Percentiles rank a stretch among this genome's conserved stretches.
These are phyloP conservation scores for Euthynnus affinis DNA, from an alignment of 2,797 vertebrate genomes.

Conservation along the genomic window DNA sequence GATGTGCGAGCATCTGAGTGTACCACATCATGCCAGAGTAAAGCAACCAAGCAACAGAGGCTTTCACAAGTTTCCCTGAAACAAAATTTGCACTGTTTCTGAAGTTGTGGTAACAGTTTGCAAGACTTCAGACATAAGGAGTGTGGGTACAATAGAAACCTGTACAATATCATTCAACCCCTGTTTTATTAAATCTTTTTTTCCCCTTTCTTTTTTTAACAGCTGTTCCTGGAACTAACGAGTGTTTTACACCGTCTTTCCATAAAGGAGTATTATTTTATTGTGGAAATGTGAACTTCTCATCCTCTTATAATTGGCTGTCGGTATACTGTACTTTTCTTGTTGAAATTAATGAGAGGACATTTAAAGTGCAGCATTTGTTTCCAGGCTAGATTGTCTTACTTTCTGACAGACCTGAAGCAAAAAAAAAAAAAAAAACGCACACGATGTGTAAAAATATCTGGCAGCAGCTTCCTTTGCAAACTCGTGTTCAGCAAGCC, in stretches of 20 bases:
- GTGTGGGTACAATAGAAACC: background rate
- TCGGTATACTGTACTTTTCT: background rate
- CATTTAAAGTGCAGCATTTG: background rate
- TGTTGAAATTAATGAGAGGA: constrained; percentile 10
- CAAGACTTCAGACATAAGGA: background rate
- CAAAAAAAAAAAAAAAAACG: too few relatives aligned
- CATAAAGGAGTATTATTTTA: background rate
- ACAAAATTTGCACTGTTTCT: background rate
- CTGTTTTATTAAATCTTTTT: background rate
- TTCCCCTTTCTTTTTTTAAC: too few relatives aligned
- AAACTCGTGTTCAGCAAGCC: background rate
- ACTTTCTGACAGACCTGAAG: constrained; percentile 5
- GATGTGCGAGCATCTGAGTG: constrained; percentile 25
- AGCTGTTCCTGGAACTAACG: background rate
- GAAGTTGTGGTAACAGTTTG: background rate
- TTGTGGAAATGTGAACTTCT: constrained; percentile 5
- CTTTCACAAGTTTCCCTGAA: background rate
- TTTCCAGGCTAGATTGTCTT: constrained; percentile 17
- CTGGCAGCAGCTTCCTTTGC: constrained; percentile 11
- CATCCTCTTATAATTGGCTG: background rate
- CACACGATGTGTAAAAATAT: background rate
- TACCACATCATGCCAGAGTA: constrained; percentile 5
- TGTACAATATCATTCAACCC: background rate
- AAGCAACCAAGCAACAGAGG: constrained; percentile 5
- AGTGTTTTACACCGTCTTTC: background rate